Percentiles rank a stretch among this genome's conserved stretches.
These are phyloP conservation scores for Pogoniulus pusillus DNA, from an alignment of 2,797 vertebrate genomes.

Conservation along the genomic window DNA sequence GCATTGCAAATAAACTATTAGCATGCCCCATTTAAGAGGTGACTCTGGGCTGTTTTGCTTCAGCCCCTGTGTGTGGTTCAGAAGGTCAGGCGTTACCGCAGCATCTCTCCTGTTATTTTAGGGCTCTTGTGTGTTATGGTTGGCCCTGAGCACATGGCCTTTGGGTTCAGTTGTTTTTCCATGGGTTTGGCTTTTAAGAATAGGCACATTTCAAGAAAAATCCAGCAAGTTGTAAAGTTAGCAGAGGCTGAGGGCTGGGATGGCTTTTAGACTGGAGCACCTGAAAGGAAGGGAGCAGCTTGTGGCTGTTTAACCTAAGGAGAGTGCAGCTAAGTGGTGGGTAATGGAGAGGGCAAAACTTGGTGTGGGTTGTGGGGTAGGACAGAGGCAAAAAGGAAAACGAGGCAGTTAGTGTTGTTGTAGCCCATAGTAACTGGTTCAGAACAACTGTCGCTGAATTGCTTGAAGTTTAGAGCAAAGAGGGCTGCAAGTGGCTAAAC, in stretches of 20 bases:
- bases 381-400: not conserved
- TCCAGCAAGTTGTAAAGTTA: slow-evolving; percentile 56
- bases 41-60: slow-evolving; percentile 61
- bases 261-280: slow-evolving; percentile 21
- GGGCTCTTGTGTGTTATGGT: slow-evolving; percentile 70
- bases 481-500: not conserved
- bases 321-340: not conserved
- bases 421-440: too few species aligned
- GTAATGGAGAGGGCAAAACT: not conserved
- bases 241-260: slow-evolving; percentile 36
- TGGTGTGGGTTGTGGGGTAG: not conserved
- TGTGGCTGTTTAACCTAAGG: slow-evolving; percentile 3
- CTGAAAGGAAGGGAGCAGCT: not conserved
- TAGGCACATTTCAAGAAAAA: slow-evolving; percentile 69
- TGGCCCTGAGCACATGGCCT: slow-evolving; percentile 64
- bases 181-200: slow-evolving; percentile 70
- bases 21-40: slow-evolving; percentile 2
- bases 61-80: slow-evolving; percentile 62
- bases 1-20: slow-evolving; percentile 43
- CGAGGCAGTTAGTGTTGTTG: not conserved
- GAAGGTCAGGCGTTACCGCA: slow-evolving; percentile 73
- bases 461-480: not conserved
- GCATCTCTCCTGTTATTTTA: slow-evolving; percentile 76
- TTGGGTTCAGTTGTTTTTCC: slow-evolving; percentile 77
- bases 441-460: not conserved